These are phyloP conservation scores for Achlya flavicornis DNA, from an alignment of 2,888 invertebrate genomes.

Conservation along the genomic window DNA sequence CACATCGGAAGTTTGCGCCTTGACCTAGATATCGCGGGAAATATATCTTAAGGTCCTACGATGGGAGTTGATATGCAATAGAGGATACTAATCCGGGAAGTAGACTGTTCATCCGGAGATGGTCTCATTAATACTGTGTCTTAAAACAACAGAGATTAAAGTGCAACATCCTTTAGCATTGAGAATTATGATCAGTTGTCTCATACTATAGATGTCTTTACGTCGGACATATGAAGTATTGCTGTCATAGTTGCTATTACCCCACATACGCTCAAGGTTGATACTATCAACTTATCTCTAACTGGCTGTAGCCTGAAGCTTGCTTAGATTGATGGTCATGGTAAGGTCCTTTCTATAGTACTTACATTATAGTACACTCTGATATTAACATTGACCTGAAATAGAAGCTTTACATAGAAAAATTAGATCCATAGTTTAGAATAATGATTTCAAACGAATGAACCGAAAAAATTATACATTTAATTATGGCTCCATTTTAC, in stretches of 20 bases:
- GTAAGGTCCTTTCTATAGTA: conserved; percentile 9
- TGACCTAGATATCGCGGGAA: background rate
- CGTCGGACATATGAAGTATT: conserved; percentile 14
- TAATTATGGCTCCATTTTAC: too few relatives aligned
- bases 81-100: conserved; percentile 7
- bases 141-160: background rate
- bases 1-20: background rate
- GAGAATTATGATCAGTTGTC: conserved; percentile 4
- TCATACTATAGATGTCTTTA: conserved; percentile 8
- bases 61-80: background rate
- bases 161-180: conserved; percentile 5
- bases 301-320: conserved; percentile 12
- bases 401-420: background rate
- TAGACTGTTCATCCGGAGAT: background rate
- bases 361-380: background rate
- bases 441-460: background rate
- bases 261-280: conserved; percentile 16
- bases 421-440: background rate
- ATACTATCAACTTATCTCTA: conserved; percentile 8
- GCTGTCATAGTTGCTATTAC: conserved; percentile 18
- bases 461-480: too few relatives aligned
- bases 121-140: background rate
- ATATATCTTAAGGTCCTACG: background rate
- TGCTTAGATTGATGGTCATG: conserved; percentile 6
- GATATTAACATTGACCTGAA: background rate